These are phyloP conservation scores for Apis florea DNA, from an alignment of 1,140 invertebrate species.

Conservation along the genomic window DNA sequence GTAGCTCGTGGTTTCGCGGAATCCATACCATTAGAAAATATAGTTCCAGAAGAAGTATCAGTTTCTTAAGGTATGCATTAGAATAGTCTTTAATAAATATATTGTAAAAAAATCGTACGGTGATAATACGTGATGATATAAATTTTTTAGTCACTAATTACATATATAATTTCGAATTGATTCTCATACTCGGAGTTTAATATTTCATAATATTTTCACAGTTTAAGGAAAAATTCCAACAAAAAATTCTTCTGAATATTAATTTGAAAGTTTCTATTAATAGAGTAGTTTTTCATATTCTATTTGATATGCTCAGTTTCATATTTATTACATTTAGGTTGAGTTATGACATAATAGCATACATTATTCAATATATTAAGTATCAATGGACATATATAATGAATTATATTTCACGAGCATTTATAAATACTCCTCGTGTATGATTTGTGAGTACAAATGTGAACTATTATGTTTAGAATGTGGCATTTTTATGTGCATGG, in stretches of 20 bases:
- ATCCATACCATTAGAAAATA: conserved; percentile 64
- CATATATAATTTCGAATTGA: not conserved
- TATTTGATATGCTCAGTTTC: not conserved
- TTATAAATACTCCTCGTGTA: conserved; percentile 44
- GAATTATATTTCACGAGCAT: conserved; percentile 33
- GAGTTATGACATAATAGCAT: not conserved
- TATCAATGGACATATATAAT: conserved; percentile 3
- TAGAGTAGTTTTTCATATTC: not conserved
- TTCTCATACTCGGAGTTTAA: conserved; percentile 28
- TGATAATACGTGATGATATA: conserved; percentile 46
- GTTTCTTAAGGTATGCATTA: conserved; percentile 24
- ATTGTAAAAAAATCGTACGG: conserved; percentile 26
- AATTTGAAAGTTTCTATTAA: not conserved
- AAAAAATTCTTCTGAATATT: not conserved
- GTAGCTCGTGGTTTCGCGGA: conserved; percentile 72
- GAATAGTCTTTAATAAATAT: conserved; percentile 27
- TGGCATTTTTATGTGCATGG: conserved; percentile 23
- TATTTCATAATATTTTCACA: not conserved
- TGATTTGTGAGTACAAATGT: conserved; percentile 60
- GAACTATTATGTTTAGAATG: conserved; percentile 47
- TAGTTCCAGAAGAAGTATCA: conserved; percentile 54
- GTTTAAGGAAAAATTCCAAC: not conserved
- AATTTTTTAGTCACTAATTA: conserved; percentile 32
- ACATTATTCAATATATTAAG: conserved; percentile 1
- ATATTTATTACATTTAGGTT: conserved; percentile 38